Conservation (phyloP, 2,113 vertebrate species). For the Phainopepla nitens region DNA sequence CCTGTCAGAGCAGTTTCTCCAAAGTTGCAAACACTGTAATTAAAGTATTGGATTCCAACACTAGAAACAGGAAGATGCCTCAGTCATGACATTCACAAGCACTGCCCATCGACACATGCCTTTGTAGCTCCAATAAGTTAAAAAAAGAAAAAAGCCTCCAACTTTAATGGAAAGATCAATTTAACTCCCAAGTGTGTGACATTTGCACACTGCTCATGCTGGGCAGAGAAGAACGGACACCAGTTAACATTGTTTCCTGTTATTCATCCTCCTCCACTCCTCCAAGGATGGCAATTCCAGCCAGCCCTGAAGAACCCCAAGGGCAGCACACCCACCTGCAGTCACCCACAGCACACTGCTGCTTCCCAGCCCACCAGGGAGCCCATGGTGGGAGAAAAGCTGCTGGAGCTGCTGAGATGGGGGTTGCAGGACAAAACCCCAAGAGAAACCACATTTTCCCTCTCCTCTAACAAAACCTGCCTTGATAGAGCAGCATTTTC, state of each 20-base stretch:
- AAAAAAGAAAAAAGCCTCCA: not conserved
- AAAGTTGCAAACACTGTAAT: not conserved
- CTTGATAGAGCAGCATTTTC: not conserved
- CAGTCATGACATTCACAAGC: too few species aligned
- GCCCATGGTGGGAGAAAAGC: accelerated
- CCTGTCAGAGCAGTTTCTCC: not conserved
- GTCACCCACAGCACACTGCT: accelerated
- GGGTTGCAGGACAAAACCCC: not conserved
- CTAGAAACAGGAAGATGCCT: not conserved
- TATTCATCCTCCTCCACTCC: not conserved
- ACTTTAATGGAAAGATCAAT: not conserved
- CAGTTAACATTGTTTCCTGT: accelerated
- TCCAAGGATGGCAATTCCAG: not conserved
- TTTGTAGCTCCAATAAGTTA: not conserved
- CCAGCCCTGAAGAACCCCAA: not conserved
- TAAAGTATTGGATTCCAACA: not conserved
- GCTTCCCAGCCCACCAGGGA: not conserved
- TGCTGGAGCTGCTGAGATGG: not conserved
- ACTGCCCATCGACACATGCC: accelerated
- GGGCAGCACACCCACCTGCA: not conserved
- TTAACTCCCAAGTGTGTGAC: not conserved
- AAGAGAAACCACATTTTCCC: not conserved
- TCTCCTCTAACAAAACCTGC: not conserved
- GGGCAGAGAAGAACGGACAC: not conserved
- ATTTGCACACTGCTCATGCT: not conserved